Evolutionary conservation across 2,888 invertebrate species (phyloP).

Genomic region (Macaria notata): DNA sequence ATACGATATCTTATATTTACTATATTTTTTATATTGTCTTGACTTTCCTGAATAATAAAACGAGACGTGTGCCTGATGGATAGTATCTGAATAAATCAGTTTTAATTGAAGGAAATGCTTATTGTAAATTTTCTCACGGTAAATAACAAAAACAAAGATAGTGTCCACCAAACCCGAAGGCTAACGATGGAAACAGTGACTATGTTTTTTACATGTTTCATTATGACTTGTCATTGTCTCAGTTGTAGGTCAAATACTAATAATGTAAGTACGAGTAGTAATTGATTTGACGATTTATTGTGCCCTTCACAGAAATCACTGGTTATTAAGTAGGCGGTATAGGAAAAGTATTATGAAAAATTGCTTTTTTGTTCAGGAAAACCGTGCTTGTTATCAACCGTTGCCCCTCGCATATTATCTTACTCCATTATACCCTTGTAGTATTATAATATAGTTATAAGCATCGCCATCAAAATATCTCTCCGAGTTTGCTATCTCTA

Average conservation of each 20-base stretch:
- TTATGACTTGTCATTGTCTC: constrained; percentile 17
- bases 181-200: constrained; percentile 10
- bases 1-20: too few species aligned
- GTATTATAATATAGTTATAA: too few species aligned
- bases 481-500: constrained; percentile 1
- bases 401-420: too few species aligned
- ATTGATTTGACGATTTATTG: constrained; percentile 4
- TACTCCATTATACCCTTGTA: too few species aligned
- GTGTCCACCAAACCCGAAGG: constrained; percentile 15
- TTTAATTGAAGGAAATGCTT: too few species aligned
- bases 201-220: constrained; percentile 10
- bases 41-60: too few species aligned
- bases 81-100: too few species aligned
- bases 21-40: too few species aligned
- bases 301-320: constrained; percentile 2
- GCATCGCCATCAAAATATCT: constrained; percentile 3
- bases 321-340: background rate
- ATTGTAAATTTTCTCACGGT: constrained; percentile 13
- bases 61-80: too few species aligned
- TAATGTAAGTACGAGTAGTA: constrained; percentile 1
- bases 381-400: too few species aligned
- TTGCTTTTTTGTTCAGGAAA: too few species aligned
- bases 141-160: background rate
- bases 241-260: constrained; percentile 17
- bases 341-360: too few species aligned